These are phyloP conservation scores for Electrona antarctica DNA, from an alignment of 2,113 vertebrate genomes.

Conservation along the genomic window DNA sequence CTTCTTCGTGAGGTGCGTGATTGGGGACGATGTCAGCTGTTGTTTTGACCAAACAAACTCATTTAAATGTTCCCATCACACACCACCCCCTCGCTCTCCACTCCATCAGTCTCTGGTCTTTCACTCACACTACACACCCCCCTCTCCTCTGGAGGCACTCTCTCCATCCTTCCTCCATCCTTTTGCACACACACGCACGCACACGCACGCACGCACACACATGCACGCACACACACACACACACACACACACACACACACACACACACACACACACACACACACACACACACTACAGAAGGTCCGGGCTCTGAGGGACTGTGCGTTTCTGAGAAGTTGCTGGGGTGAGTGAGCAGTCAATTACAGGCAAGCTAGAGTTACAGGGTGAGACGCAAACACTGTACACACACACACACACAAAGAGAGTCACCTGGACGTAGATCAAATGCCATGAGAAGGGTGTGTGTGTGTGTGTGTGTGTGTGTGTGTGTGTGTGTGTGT, in stretches of 20 bases:
- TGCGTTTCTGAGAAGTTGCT: background rate
- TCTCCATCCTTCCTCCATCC: background rate
- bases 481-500: constrained; percentile 20
- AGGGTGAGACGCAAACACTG: constrained; percentile 9
- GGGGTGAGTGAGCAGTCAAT: background rate
- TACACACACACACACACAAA: constrained; percentile 4
- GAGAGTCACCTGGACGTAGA: too few relatives aligned
- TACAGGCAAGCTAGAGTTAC: constrained; percentile 22
- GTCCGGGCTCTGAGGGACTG: background rate
- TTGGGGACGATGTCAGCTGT: constrained; percentile 3
- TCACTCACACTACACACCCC: constrained; percentile 6
- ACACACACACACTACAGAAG: background rate
- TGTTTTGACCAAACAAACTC: background rate
- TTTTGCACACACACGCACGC: background rate
- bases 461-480: constrained; percentile 34
- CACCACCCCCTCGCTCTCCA: background rate
- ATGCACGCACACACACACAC: too few relatives aligned
- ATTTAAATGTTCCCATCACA: background rate
- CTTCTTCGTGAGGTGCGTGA: background rate
- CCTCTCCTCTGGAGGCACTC: constrained; percentile 27
- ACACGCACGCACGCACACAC: too few relatives aligned
- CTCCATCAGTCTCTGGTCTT: constrained; percentile 1
- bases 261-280: too few relatives aligned
- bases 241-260: too few relatives aligned
- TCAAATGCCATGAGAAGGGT: background rate